Percentiles rank a stretch among this genome's conserved stretches.
phyloP scores from a whole-genome alignment of 2,797 vertebrate species.

The Otolemur crassicaudatus region DNA sequence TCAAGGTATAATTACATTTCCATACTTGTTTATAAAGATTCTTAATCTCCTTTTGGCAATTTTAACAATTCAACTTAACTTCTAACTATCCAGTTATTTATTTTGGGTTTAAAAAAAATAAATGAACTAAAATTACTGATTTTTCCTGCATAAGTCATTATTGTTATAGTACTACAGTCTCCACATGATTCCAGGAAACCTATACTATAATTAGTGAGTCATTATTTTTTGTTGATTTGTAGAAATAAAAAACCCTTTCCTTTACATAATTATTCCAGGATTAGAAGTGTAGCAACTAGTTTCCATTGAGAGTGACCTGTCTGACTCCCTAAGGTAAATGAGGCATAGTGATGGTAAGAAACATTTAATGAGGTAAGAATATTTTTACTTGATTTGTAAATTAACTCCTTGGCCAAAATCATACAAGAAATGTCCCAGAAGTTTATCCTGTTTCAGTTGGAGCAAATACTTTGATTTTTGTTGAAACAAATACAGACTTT shows the following conservation, averaged over 20 bases:
- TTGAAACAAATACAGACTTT: not conserved
- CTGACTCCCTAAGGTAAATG: conserved; percentile 82
- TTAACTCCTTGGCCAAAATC: conserved; percentile 4
- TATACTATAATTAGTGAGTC: conserved; percentile 78
- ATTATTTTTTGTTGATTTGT: conserved; percentile 63
- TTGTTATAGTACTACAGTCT: conserved; percentile 65
- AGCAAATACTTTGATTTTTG: not conserved
- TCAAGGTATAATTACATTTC: conserved; percentile 26
- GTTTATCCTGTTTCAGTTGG: not conserved
- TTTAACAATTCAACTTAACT: conserved; percentile 37
- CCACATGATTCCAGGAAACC: conserved; percentile 76
- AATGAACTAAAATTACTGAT: conserved; percentile 55
- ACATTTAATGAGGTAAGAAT: conserved; percentile 75
- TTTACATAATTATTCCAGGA: conserved; percentile 82
- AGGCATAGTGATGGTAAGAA: conserved; percentile 68
- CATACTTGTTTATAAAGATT: not conserved
- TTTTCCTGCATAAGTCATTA: conserved; percentile 22
- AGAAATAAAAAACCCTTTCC: not conserved
- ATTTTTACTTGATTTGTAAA: conserved; percentile 1
- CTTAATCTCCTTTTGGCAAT: conserved; percentile 17
- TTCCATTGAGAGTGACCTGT: conserved; percentile 76
- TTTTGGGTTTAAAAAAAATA: not conserved
- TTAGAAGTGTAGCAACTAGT: conserved; percentile 75
- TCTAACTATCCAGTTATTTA: not conserved
- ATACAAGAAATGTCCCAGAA: not conserved